phyloP scores from a whole-genome alignment of 2,797 vertebrate species.

The Aldrovandia affinis region DNA sequence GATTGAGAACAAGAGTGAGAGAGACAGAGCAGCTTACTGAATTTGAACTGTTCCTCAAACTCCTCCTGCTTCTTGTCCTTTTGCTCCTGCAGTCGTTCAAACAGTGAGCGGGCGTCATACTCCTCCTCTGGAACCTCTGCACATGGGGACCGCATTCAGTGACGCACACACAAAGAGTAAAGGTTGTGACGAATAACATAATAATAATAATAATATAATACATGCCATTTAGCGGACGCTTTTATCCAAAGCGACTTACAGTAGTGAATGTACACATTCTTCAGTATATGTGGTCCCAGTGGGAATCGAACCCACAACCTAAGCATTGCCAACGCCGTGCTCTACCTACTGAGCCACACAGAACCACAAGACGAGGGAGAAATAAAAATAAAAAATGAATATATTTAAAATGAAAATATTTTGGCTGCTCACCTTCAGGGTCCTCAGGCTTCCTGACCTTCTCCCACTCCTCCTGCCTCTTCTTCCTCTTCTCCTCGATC shows the following conservation, averaged over 20 bases:
- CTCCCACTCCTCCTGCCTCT: constrained; percentile 96
- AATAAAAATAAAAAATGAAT: neutral
- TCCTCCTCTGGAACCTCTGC: constrained; percentile 92
- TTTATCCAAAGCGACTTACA: no score
- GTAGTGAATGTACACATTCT: no score
- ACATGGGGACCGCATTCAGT: constrained; percentile 30
- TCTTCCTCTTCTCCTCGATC: constrained; percentile 88
- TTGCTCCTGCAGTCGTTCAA: constrained; percentile 92
- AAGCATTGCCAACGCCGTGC: no score
- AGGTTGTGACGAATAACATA: constrained; percentile 21
- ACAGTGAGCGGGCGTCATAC: constrained; percentile 89
- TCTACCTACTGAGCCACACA: no score
- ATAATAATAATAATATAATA: no score
- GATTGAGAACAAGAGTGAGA: constrained; percentile 3
- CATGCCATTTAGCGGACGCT: no score
- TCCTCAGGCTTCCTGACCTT: constrained; percentile 95
- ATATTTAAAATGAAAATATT: neutral
- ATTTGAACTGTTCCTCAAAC: constrained; percentile 97
- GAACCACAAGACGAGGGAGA: neutral
- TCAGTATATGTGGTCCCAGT: no score
- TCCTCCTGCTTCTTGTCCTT: constrained; percentile 97
- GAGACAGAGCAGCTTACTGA: constrained; percentile 80
- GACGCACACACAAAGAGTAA: constrained; percentile 38
- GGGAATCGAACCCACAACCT: no score
- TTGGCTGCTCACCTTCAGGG: constrained; percentile 80